Conservation (phyloP, 1,140 invertebrate genomes). For the Ceratina japonica region DNA sequence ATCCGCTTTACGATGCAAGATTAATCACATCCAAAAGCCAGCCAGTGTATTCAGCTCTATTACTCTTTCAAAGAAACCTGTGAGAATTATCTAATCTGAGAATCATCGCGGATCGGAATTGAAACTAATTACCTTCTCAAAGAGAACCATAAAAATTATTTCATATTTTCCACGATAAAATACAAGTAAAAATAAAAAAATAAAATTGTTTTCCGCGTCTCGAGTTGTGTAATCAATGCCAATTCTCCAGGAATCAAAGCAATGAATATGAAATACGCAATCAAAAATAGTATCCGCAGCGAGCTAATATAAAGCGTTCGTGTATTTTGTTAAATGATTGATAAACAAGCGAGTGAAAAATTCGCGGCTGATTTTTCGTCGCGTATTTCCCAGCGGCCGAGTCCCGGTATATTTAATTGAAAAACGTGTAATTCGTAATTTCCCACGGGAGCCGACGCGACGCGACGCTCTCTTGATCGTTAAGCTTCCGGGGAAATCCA, state of each 20-base stretch:
- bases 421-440: constrained; percentile 63
- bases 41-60: not conserved
- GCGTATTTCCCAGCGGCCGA: constrained; percentile 42
- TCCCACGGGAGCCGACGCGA: constrained; percentile 34
- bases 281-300: not conserved
- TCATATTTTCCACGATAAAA: no score
- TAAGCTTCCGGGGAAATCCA: constrained; percentile 41
- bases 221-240: no score
- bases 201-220: no score
- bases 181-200: no score
- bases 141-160: no score
- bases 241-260: no score
- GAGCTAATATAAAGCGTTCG: not conserved
- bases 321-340: not conserved
- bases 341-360: not conserved
- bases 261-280: no score
- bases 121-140: no score
- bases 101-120: no score
- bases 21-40: not conserved
- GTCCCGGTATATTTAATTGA: constrained; percentile 56
- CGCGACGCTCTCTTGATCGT: constrained; percentile 22
- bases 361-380: constrained; percentile 27
- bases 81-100: no score
- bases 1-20: constrained; percentile 1
- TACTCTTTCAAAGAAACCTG: no score